phyloP scores from a whole-genome alignment of 2,888 invertebrate genomes.

The Nomada flava region DNA sequence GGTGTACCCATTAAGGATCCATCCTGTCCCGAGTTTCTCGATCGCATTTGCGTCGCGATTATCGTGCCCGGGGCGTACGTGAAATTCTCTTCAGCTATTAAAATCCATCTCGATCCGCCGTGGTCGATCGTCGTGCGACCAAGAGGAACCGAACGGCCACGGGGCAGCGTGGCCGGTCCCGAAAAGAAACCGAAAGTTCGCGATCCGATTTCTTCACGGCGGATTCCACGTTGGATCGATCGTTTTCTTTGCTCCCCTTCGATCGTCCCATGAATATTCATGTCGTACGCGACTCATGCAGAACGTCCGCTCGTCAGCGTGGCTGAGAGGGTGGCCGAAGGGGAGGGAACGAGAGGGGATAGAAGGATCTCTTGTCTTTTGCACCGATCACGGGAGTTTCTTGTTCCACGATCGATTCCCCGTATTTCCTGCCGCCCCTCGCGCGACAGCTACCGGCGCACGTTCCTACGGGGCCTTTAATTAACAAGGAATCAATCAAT shows the following conservation, averaged over 20 bases:
- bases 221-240: slow-evolving; percentile 51
- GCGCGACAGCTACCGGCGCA: slow-evolving; percentile 54
- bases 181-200: slow-evolving; percentile 56
- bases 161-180: slow-evolving; percentile 22
- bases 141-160: slow-evolving; percentile 23
- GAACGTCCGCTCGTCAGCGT: slow-evolving; percentile 54
- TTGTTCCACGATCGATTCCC: slow-evolving; percentile 70
- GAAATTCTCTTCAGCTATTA: slow-evolving; percentile 53
- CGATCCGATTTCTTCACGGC: slow-evolving; percentile 62
- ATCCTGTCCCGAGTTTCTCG: slow-evolving; percentile 20
- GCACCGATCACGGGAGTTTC: slow-evolving; percentile 70
- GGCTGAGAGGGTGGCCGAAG: not conserved
- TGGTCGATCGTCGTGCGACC: slow-evolving; percentile 25
- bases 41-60: slow-evolving; percentile 42
- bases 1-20: slow-evolving; percentile 5
- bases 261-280: slow-evolving; percentile 76
- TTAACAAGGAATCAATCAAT: slow-evolving; percentile 81
- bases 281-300: slow-evolving; percentile 72
- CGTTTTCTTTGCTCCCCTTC: slow-evolving; percentile 17
- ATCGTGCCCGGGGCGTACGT: slow-evolving; percentile 34
- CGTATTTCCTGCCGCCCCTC: slow-evolving; percentile 60
- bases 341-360: not conserved
- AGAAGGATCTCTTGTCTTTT: slow-evolving; percentile 65
- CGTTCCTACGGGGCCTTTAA: slow-evolving; percentile 75
- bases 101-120: slow-evolving; percentile 24